Percentiles rank a stretch among this genome's conserved stretches.
Evolutionary conservation across 2,888 invertebrate genomes (phyloP).

Genomic region (Hydriomena furcata): DNA sequence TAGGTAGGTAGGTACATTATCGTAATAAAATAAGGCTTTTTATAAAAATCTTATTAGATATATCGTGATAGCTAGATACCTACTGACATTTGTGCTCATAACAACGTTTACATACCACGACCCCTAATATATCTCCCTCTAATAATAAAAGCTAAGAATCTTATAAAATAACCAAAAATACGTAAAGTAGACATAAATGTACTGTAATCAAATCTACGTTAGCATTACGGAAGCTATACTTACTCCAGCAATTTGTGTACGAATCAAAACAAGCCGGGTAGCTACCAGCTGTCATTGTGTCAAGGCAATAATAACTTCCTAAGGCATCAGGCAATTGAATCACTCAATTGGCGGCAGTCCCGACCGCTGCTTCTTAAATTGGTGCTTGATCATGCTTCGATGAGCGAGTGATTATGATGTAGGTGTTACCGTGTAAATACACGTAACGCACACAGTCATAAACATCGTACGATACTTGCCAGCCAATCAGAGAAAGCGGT

Average conservation of each 20-base stretch:
- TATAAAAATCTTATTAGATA: too few relatives aligned
- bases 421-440: slow-evolving; percentile 39
- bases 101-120: too few relatives aligned
- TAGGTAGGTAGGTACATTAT: too few relatives aligned
- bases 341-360: slow-evolving; percentile 57
- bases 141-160: too few relatives aligned
- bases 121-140: too few relatives aligned
- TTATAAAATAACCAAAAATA: slow-evolving; percentile 4
- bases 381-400: slow-evolving; percentile 65
- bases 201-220: slow-evolving; percentile 13
- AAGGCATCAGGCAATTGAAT: slow-evolving; percentile 74
- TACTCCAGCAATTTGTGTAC: slow-evolving; percentile 11
- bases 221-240: slow-evolving; percentile 21
- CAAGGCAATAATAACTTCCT: slow-evolving; percentile 68
- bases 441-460: slow-evolving; percentile 61
- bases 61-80: too few relatives aligned
- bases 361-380: slow-evolving; percentile 66
- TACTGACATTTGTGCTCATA: too few relatives aligned
- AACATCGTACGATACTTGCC: slow-evolving; percentile 74
- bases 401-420: slow-evolving; percentile 55
- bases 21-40: too few relatives aligned
- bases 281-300: slow-evolving; percentile 49
- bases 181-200: slow-evolving; percentile 14
- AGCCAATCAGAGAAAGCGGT: slow-evolving; percentile 64
- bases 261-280: slow-evolving; percentile 47